A percentile compares a stretch with the other conserved stretches of the same genome.
Conservation (phyloP, 2,797 vertebrate genomes). For the Aquila chrysaetos region DNA sequence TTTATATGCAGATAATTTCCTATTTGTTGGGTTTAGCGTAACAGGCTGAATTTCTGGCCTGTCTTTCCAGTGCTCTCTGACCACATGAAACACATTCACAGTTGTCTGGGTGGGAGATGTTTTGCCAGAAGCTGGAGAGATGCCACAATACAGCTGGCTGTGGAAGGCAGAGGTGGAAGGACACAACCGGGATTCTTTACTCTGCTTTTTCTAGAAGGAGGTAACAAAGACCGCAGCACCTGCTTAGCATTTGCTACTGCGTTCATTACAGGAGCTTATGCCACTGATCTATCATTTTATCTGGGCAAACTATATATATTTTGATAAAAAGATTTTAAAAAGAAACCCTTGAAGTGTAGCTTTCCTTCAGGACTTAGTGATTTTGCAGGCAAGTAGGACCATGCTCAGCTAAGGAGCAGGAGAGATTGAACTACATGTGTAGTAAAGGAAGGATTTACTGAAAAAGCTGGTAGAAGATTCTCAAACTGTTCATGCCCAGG, state of each 20-base stretch:
- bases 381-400: neutral
- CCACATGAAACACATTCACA: slow-evolving; percentile 28
- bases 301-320: neutral
- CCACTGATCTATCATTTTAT: neutral
- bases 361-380: neutral
- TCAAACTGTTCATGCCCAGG: neutral
- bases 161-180: slow-evolving; percentile 15
- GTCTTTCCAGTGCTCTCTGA: neutral
- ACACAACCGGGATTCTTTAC: neutral
- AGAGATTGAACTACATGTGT: neutral
- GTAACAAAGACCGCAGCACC: neutral
- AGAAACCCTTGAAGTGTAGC: neutral
- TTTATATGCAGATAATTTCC: slow-evolving; percentile 56
- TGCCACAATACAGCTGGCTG: neutral
- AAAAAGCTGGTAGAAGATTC: neutral
- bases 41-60: slow-evolving; percentile 29
- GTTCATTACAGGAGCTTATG: neutral
- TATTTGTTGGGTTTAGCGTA: slow-evolving; percentile 18
- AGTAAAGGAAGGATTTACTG: neutral
- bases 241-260: neutral
- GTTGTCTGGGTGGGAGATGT: neutral
- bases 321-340: neutral
- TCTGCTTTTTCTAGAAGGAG: neutral
- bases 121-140: slow-evolving; percentile 36
- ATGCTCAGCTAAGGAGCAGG: neutral